A percentile compares a stretch with the other conserved stretches of the same genome.
These are phyloP conservation scores for Creontiades dilutus DNA, from an alignment of 2,888 invertebrate genomes.

Conservation along the genomic window DNA sequence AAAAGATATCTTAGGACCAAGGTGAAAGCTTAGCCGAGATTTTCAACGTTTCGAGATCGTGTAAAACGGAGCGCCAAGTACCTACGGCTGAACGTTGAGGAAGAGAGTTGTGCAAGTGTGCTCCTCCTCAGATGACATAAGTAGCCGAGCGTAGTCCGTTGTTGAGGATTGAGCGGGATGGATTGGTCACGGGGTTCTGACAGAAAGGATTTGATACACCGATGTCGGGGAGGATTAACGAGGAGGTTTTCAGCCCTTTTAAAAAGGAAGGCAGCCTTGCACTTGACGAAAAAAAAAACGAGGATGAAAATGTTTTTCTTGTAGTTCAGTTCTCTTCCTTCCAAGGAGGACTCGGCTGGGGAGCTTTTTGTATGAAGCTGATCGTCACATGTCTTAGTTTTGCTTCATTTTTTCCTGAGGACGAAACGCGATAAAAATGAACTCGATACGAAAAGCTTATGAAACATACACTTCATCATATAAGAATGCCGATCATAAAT, in stretches of 20 bases:
- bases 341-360: background rate
- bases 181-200: constrained; percentile 36
- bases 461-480: too few species aligned
- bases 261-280: constrained; percentile 26
- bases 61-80: constrained; percentile 39
- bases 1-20: background rate
- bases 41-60: background rate
- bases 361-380: background rate
- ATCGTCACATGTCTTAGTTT: too few species aligned
- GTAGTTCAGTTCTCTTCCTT: background rate
- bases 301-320: background rate
- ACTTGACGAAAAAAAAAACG: constrained; percentile 2
- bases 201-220: constrained; percentile 32
- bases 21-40: constrained; percentile 31
- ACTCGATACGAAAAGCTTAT: too few species aligned
- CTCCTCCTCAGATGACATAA: constrained; percentile 41
- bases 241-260: constrained; percentile 9
- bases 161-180: background rate
- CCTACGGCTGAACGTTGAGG: background rate
- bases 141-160: constrained; percentile 12
- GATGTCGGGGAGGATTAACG: constrained; percentile 6
- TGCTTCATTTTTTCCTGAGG: too few species aligned
- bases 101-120: constrained; percentile 29
- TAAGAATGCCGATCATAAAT: too few species aligned
- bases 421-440: too few species aligned